Evolutionary conservation across 2,113 vertebrate species (phyloP).

Genomic region (Echinops telfairi): DNA sequence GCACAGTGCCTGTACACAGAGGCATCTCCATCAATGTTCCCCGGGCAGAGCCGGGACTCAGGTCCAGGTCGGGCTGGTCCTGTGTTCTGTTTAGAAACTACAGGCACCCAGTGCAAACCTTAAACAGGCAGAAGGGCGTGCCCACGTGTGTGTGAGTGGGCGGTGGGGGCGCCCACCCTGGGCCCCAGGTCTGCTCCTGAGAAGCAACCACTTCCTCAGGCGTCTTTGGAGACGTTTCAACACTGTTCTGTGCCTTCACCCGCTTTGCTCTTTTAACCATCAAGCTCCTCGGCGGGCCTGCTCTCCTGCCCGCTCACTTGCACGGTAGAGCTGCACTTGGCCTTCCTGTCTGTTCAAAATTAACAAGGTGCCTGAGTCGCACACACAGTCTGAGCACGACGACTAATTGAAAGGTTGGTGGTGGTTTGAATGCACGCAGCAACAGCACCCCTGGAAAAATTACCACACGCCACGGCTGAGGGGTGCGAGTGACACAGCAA

Average conservation of each 20-base stretch:
- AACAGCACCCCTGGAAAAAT: neutral
- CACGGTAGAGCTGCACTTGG: neutral
- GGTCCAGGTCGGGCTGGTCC: neutral
- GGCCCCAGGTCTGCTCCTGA: too few relatives aligned
- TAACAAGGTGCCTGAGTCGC: neutral
- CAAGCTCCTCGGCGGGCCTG: neutral
- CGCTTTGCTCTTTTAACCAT: neutral
- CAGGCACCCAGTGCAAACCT: accelerated
- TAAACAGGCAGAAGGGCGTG: neutral
- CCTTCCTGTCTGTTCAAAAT: neutral
- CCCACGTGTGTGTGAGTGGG: too few relatives aligned
- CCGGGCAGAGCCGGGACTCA: neutral
- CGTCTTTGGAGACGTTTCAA: neutral
- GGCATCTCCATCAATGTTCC: neutral
- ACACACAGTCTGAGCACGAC: neutral
- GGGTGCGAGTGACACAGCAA: too few relatives aligned
- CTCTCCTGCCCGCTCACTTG: too few relatives aligned
- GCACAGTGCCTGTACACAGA: neutral
- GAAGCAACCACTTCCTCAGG: neutral
- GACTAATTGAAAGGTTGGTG: neutral
- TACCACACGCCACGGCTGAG: too few relatives aligned
- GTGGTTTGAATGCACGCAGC: neutral
- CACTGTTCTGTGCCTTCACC: too few relatives aligned
- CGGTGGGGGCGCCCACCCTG: neutral
- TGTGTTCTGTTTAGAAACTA: neutral